Conservation (phyloP, 2,113 vertebrate genomes). For the Leptosomus discolor region DNA sequence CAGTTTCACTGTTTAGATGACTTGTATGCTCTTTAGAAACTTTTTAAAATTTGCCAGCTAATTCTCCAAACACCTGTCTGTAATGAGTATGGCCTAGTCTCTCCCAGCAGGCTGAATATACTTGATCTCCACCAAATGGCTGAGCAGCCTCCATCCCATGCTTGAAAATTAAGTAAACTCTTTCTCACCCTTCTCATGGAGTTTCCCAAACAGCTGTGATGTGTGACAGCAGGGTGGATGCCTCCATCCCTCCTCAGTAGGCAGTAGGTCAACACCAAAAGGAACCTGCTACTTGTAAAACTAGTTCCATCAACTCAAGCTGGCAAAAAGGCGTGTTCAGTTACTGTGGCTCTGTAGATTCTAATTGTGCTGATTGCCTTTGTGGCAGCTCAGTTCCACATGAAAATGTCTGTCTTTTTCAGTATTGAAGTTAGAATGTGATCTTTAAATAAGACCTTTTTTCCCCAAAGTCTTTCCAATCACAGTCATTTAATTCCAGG, state of each 20-base stretch:
- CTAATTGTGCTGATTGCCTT: neutral
- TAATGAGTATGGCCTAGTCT: neutral
- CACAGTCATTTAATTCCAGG: neutral
- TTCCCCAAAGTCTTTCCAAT: neutral
- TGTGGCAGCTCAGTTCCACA: neutral
- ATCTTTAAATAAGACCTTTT: neutral
- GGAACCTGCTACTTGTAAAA: neutral
- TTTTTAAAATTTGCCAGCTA: neutral
- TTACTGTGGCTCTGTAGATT: neutral
- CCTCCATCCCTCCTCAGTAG: neutral
- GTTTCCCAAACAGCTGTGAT: neutral
- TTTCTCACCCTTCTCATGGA: neutral
- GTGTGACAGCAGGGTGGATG: neutral
- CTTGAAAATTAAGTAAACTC: neutral
- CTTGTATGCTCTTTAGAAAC: neutral
- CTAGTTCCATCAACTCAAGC: neutral
- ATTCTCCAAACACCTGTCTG: neutral
- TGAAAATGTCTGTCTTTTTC: neutral
- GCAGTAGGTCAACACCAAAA: neutral
- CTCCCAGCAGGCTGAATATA: neutral
- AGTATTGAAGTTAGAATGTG: neutral
- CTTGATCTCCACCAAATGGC: neutral
- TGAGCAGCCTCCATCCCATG: neutral
- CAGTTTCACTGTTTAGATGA: neutral
- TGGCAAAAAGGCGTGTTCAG: fast-evolving